Evolutionary conservation across 2,113 vertebrate genomes (phyloP).

Genomic region (Regulus satrapa): DNA sequence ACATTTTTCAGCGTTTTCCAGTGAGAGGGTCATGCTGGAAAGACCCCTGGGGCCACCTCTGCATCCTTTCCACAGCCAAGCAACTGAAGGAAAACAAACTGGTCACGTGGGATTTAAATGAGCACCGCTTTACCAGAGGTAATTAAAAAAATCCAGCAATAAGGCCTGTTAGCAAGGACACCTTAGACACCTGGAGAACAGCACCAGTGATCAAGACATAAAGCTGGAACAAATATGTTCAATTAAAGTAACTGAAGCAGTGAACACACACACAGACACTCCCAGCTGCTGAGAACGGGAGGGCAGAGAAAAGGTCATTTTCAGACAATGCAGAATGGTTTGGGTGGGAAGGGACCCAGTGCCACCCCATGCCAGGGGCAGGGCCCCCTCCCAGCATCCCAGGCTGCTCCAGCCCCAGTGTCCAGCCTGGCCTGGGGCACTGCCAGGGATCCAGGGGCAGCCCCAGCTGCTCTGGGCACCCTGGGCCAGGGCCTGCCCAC

Average conservation of each 20-base stretch:
- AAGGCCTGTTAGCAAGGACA: neutral
- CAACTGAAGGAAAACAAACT: neutral
- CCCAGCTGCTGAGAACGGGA: neutral
- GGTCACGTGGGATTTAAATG: neutral
- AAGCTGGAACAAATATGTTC: neutral
- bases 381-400: neutral
- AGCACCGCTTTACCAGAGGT: rapidly evolving
- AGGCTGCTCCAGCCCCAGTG: rapidly evolving
- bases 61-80: neutral
- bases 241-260: neutral
- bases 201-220: neutral
- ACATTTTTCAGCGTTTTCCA: neutral
- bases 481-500: neutral
- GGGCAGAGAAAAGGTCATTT: neutral
- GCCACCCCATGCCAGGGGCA: neutral
- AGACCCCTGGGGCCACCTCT: rapidly evolving
- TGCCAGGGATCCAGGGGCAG: neutral
- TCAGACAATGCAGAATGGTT: too few species aligned
- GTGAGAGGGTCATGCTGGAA: neutral
- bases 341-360: neutral
- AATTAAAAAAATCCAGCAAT: neutral
- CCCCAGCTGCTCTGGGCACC: neutral
- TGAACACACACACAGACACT: neutral
- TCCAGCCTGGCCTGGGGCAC: neutral
- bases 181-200: neutral